Evolutionary conservation across 2,113 vertebrate genomes (phyloP).

Genomic region (Platysteira castanea): DNA sequence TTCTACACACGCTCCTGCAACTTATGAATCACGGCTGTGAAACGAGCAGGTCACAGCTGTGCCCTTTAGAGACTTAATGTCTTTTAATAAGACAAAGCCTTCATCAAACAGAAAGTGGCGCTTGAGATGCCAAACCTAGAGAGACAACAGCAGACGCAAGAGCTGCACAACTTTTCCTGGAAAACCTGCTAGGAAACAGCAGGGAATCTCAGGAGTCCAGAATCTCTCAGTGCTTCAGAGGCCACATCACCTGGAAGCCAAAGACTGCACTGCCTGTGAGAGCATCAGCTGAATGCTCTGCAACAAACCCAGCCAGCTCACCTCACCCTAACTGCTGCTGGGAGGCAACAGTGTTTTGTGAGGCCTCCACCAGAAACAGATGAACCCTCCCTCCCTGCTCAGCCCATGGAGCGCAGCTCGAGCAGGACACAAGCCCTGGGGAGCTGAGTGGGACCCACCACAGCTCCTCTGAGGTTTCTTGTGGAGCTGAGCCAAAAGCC

Average conservation of each 20-base stretch:
- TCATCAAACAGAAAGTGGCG: neutral
- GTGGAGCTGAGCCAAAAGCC: neutral
- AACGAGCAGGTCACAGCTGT: neutral
- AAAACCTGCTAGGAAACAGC: neutral
- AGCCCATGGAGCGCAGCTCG: neutral
- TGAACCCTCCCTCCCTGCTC: neutral
- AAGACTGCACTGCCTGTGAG: neutral
- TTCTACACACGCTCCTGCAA: neutral
- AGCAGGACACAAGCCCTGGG: neutral
- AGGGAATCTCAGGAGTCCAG: neutral
- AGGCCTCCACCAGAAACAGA: neutral
- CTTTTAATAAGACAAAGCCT: neutral
- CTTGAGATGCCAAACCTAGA: neutral
- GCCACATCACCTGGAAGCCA: neutral
- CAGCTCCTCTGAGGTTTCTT: neutral
- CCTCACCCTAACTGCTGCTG: neutral
- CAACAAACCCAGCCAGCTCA: neutral
- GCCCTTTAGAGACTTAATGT: neutral
- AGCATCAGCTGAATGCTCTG: neutral
- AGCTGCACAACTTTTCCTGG: neutral
- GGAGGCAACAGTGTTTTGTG: neutral
- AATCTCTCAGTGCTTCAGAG: neutral
- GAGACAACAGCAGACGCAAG: neutral
- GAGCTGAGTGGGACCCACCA: neutral
- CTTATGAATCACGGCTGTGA: neutral